Percentiles rank a stretch among this genome's conserved stretches.
Conservation (phyloP, 2,888 invertebrate species). For the Sthenelais limicola region DNA sequence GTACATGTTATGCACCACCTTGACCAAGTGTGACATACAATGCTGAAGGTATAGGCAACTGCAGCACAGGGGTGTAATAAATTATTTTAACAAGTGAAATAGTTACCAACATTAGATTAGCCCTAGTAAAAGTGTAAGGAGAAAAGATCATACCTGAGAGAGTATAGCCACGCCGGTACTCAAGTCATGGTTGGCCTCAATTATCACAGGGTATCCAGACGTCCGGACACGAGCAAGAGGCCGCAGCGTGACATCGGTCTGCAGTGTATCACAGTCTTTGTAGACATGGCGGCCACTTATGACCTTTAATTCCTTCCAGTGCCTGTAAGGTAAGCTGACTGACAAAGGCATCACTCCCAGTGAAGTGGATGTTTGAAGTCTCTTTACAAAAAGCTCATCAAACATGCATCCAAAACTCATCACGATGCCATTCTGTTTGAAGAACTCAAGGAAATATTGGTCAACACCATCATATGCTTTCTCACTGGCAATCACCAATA, state of each 20-base stretch:
- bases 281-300: slow-evolving; percentile 58
- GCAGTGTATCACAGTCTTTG: slow-evolving; percentile 23
- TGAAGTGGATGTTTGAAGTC: slow-evolving; percentile 20
- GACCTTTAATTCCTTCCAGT: slow-evolving; percentile 54
- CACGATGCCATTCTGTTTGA: slow-evolving; percentile 51
- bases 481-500: slow-evolving; percentile 62
- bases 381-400: slow-evolving; percentile 47
- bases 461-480: slow-evolving; percentile 59
- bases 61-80: no score
- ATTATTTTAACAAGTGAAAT: no score
- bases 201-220: slow-evolving; percentile 46
- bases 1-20: no score
- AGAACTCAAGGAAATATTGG: slow-evolving; percentile 58
- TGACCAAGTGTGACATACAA: no score
- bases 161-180: slow-evolving; percentile 50
- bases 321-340: slow-evolving; percentile 53
- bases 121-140: no score
- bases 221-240: slow-evolving; percentile 45
- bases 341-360: slow-evolving; percentile 53
- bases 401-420: slow-evolving; percentile 49
- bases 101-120: no score
- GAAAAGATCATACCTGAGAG: slow-evolving; percentile 48
- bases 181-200: slow-evolving; percentile 45
- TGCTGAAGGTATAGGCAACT: no score
- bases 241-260: slow-evolving; percentile 43